These are phyloP conservation scores for Callorhinus ursinus DNA, from an alignment of 2,113 vertebrate species.

Conservation along the genomic window DNA sequence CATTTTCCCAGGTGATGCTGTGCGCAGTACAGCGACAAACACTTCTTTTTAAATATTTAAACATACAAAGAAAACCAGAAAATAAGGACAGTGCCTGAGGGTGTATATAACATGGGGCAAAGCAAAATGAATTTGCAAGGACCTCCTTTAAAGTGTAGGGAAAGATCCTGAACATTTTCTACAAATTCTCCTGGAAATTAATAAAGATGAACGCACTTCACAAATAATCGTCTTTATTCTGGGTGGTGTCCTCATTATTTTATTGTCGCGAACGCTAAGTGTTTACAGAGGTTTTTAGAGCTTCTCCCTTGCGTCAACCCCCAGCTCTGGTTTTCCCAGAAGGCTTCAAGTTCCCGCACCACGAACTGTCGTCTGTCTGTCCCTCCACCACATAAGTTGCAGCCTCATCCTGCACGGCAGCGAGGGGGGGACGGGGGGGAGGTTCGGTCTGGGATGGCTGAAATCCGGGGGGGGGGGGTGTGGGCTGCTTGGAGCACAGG, in stretches of 20 bases:
- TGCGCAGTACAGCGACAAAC: background rate
- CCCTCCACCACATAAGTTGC: background rate
- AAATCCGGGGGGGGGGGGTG: background rate
- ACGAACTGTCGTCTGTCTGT: background rate
- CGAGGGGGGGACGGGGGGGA: too few relatives aligned
- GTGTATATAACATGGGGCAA: background rate
- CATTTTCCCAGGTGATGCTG: background rate
- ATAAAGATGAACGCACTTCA: background rate
- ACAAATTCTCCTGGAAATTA: background rate
- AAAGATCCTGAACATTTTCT: background rate
- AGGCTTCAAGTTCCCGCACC: background rate
- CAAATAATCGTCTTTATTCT: background rate
- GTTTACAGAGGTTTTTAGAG: background rate
- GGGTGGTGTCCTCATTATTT: background rate
- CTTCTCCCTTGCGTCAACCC: background rate
- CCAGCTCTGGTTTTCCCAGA: background rate
- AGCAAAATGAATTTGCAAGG: background rate
- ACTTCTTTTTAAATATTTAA: background rate
- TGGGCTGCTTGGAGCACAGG: background rate
- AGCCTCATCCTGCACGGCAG: rapidly evolving
- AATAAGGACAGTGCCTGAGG: background rate
- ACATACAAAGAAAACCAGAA: background rate
- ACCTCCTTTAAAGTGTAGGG: background rate
- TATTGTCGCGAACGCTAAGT: background rate
- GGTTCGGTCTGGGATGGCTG: background rate